Percentiles rank a stretch among this genome's conserved stretches.
Conservation (phyloP, 2,113 vertebrate genomes). For the Epinephelus cyanopodus region DNA sequence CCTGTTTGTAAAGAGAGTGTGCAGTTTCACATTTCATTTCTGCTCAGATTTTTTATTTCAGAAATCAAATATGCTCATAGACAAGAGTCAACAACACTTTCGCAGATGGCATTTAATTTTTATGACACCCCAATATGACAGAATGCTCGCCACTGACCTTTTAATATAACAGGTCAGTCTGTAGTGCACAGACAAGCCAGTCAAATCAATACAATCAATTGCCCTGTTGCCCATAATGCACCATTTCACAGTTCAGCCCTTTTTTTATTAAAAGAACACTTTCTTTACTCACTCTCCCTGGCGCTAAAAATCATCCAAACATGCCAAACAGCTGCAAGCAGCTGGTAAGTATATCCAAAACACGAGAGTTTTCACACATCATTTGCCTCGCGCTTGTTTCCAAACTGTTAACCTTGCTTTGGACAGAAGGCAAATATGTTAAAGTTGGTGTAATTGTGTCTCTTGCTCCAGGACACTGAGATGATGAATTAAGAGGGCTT, state of each 20-base stretch:
- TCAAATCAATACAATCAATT: conserved; percentile 14
- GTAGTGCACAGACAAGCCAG: background rate
- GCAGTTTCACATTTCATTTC: background rate
- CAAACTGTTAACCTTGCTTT: conserved; percentile 74
- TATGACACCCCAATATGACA: background rate
- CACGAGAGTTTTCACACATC: conserved; percentile 62
- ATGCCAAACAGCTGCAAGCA: conserved; percentile 62
- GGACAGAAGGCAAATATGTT: conserved; percentile 78
- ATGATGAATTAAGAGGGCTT: conserved; percentile 79
- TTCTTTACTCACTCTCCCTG: background rate
- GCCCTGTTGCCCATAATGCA: conserved; percentile 7
- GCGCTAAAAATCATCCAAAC: conserved; percentile 40
- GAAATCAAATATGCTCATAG: background rate
- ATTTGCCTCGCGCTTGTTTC: conserved; percentile 72
- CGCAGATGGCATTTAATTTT: background rate
- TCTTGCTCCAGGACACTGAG: conserved; percentile 75
- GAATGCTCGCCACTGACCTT: background rate
- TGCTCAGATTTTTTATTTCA: background rate
- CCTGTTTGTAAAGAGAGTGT: background rate
- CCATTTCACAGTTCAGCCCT: conserved; percentile 12
- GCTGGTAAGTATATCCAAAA: conserved; percentile 47
- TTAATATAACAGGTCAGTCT: conserved; percentile 12
- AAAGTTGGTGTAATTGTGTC: conserved; percentile 80
- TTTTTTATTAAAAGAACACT: conserved; percentile 2
- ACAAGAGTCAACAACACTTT: too few relatives aligned